phyloP scores from a whole-genome alignment of 1,140 invertebrate genomes.

The Pseudomyrmex pallidus region DNA sequence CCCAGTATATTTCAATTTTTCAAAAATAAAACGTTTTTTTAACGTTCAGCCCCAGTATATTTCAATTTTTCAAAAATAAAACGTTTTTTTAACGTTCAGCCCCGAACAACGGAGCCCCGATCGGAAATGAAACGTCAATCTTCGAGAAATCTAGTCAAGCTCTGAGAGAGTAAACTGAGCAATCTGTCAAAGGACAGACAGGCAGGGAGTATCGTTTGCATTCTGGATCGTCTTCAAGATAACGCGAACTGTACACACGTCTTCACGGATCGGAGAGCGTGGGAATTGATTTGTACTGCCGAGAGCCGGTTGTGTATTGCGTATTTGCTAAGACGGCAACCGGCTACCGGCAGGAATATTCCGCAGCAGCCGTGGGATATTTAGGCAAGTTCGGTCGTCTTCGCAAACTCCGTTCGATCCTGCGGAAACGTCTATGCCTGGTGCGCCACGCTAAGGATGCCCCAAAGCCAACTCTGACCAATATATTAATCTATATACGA shows the following conservation, averaged over 20 bases:
- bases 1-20: too few relatives aligned
- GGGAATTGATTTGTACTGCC: constrained; percentile 45
- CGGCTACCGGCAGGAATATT: not conserved
- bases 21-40: too few relatives aligned
- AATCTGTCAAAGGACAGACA: not conserved
- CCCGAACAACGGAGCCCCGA: not conserved
- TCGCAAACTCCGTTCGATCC: constrained; percentile 48
- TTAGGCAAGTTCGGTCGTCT: constrained; percentile 50
- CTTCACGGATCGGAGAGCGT: constrained; percentile 16
- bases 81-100: not conserved
- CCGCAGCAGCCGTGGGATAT: constrained; percentile 35
- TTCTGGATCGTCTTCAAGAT: constrained; percentile 4
- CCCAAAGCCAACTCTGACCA: constrained; percentile 34
- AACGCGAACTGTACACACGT: constrained; percentile 32
- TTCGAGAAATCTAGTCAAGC: not conserved
- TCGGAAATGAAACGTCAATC: not conserved
- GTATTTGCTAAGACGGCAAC: constrained; percentile 37
- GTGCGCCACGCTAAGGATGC: constrained; percentile 20
- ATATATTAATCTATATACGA: constrained; percentile 23
- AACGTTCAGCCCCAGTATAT: too few relatives aligned
- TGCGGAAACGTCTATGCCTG: constrained; percentile 38
- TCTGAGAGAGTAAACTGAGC: not conserved
- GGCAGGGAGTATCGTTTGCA: not conserved
- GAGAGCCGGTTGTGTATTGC: constrained; percentile 24
- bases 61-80: not conserved